Evolutionary conservation across 2,113 vertebrate genomes (phyloP).

Genomic region (Megaceryle torquata): DNA sequence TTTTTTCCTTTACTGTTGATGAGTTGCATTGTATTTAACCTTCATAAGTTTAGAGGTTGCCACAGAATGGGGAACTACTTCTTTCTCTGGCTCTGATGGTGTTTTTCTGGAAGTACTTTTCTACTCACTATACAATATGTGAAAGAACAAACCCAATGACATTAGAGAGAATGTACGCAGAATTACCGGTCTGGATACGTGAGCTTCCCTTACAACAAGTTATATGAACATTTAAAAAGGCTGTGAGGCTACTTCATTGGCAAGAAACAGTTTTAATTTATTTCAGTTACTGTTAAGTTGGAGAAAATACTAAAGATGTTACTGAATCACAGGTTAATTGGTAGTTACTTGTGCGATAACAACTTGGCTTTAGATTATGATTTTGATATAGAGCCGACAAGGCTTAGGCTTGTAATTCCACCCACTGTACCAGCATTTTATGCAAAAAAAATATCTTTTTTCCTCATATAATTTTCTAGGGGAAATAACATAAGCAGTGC

Average conservation of each 20-base stretch:
- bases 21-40: neutral
- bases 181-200: neutral
- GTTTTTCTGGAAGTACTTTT: neutral
- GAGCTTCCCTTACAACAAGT: neutral
- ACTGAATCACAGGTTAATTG: neutral
- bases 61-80: neutral
- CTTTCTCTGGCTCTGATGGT: neutral
- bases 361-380: neutral
- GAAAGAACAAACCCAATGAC: neutral
- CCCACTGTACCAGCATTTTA: neutral
- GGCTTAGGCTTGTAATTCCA: neutral
- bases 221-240: neutral
- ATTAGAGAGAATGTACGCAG: neutral
- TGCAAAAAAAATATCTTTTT: neutral
- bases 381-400: neutral
- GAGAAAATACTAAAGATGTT: neutral
- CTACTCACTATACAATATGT: neutral
- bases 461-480: neutral
- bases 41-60: neutral
- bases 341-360: neutral
- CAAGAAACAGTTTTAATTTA: neutral
- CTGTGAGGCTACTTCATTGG: neutral
- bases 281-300: neutral
- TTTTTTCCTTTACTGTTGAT: neutral
- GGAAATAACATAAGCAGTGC: neutral